Conservation (phyloP, 2,113 vertebrate genomes). For the Apteryx owenii region DNA sequence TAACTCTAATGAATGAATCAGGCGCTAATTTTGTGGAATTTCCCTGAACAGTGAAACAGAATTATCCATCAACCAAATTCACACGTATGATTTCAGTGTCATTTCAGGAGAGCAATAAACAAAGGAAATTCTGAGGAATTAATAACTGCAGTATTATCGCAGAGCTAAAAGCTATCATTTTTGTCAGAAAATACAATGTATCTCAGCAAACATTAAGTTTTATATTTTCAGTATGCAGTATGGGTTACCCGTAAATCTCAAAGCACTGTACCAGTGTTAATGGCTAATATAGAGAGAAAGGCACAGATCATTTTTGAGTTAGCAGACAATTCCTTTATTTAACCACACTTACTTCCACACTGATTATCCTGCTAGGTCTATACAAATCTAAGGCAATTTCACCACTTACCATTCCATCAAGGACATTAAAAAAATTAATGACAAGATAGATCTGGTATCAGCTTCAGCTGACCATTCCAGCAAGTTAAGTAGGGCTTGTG, state of each 20-base stretch:
- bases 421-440: slow-evolving; percentile 65
- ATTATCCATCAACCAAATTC: neutral
- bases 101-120: neutral
- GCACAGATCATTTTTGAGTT: slow-evolving; percentile 9
- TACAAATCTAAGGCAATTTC: slow-evolving; percentile 60
- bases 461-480: slow-evolving; percentile 14
- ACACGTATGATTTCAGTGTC: neutral
- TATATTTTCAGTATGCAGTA: neutral
- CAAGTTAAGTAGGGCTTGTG: slow-evolving; percentile 35
- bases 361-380: slow-evolving; percentile 24
- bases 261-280: neutral
- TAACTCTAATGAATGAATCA: neutral
- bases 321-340: slow-evolving; percentile 39
- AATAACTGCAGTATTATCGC: neutral
- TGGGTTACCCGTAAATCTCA: neutral
- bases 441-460: slow-evolving; percentile 49
- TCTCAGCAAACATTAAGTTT: neutral
- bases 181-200: neutral
- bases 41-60: neutral
- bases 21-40: neutral
- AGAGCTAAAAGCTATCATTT: neutral
- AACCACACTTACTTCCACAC: slow-evolving; percentile 27
- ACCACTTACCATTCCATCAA: slow-evolving; percentile 62
- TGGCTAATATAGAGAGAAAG: neutral
- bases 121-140: neutral